Evolutionary conservation across 2,113 vertebrate species (phyloP).

Genomic region (Labeo catla): DNA sequence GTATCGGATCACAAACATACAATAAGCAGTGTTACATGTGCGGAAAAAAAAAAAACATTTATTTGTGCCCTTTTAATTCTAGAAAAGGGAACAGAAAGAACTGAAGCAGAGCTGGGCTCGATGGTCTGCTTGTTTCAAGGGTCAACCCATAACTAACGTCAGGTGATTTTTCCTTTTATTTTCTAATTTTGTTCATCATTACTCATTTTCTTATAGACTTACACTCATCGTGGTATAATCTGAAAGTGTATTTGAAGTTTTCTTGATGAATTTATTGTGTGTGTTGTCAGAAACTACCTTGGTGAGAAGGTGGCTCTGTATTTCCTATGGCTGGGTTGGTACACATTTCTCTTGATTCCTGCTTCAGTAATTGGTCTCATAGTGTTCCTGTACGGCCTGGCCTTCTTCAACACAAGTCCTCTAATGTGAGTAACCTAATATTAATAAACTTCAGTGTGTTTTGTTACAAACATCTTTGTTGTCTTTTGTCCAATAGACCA

Average conservation of each 20-base stretch:
- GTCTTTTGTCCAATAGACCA: no score
- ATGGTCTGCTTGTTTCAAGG: constrained; percentile 78
- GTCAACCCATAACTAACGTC: constrained; percentile 77
- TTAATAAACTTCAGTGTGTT: neutral
- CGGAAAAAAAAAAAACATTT: neutral
- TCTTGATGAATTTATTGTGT: constrained; percentile 50
- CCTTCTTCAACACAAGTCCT: constrained; percentile 80
- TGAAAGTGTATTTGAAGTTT: neutral
- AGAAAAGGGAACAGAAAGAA: constrained; percentile 77
- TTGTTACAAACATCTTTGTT: neutral
- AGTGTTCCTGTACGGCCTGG: constrained; percentile 81
- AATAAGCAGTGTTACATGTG: no score
- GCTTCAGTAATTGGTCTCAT: constrained; percentile 78
- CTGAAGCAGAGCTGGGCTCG: constrained; percentile 76
- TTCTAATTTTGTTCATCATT: no score
- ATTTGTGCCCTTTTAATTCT: neutral
- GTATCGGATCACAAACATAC: neutral
- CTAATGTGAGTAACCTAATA: constrained; percentile 82
- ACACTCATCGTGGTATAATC: no score
- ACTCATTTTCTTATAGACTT: no score
- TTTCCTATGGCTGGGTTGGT: constrained; percentile 93
- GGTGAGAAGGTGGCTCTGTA: constrained; percentile 94
- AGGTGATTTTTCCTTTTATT: constrained; percentile 64
- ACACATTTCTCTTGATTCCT: constrained; percentile 83
- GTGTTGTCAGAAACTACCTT: constrained; percentile 83